These are phyloP conservation scores for Erethizon dorsatum DNA, from an alignment of 2,797 vertebrate species.

Conservation along the genomic window DNA sequence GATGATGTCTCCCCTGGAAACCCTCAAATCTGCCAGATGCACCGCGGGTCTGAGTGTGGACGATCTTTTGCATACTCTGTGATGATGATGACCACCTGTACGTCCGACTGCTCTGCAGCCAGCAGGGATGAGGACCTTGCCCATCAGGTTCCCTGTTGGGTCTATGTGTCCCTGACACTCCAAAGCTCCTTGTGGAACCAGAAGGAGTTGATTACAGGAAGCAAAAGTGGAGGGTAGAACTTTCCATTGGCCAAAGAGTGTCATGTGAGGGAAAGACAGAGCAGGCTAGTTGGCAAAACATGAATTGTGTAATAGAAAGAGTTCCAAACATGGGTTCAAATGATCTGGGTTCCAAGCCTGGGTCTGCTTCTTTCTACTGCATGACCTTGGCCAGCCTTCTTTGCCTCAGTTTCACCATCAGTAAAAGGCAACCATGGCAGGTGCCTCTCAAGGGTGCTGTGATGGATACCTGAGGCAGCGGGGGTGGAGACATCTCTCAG, in stretches of 20 bases:
- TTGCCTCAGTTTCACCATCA: background rate
- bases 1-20: background rate
- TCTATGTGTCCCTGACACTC: background rate
- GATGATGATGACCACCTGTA: background rate
- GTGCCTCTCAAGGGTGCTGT: background rate
- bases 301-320: background rate
- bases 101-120: background rate
- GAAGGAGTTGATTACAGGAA: background rate
- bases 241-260: background rate
- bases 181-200: background rate
- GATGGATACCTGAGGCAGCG: accelerated
- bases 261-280: background rate
- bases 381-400: background rate
- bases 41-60: accelerated
- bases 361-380: background rate
- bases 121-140: background rate
- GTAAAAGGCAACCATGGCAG: background rate
- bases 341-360: background rate
- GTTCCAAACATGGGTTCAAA: background rate
- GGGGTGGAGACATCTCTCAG: too few relatives aligned
- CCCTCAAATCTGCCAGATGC: background rate
- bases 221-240: background rate
- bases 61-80: accelerated
- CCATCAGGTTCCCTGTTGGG: background rate
- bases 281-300: background rate